Evolutionary conservation across 1,140 invertebrate genomes (phyloP), one percentile per base, ranked within the genome.

Genomic region (Luehdorfia chinensis): DNA sequence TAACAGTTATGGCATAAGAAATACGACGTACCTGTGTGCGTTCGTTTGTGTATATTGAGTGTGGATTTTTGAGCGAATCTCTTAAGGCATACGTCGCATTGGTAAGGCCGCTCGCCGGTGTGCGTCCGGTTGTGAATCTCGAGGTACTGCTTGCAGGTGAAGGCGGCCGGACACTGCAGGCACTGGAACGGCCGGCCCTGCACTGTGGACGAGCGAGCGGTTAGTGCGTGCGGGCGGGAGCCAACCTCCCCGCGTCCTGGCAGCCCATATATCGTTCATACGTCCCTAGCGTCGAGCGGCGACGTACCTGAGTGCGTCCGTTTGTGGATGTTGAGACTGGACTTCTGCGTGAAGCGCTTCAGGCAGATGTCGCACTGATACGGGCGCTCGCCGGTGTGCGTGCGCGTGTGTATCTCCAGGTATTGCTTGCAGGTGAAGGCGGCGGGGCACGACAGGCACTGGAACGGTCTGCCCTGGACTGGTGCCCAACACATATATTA

Each of bases 61-160:
- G 85, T 87, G 27, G 84, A 87, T 54, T 87, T 87, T 76, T 87
- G 85, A 57, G 85, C 81, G 69, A 87, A 87, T 62, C 84, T 70
- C 71, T 87, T 87, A 66, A 87, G 75, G 60, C 85, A 87, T 14
- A 87, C 79, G 57, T 87, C 85, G 60, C 85, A 86, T 60, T 86
- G 75, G 63, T 86, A 87, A 18, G 88, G 70, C 60, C 90, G 79
- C 68, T 90, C 88, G 41, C 92, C 92, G 8, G 91, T 93, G 72
- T 93, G 92, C 50, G 92, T 92, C 39, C 92, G 88, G 69, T 93
- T 92, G 86, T 95, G 94, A 50, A 94, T 93, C 80, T 93, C 90
- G 37, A 93, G 78, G 67, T 92, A 92, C 61, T 91, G 91, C 73
- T 92, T 92, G 59, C 91, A 89, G 16, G 90, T 91, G 73, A 93